phyloP scores from a whole-genome alignment of 2,888 invertebrate species.

The Sepiola atlantica region DNA sequence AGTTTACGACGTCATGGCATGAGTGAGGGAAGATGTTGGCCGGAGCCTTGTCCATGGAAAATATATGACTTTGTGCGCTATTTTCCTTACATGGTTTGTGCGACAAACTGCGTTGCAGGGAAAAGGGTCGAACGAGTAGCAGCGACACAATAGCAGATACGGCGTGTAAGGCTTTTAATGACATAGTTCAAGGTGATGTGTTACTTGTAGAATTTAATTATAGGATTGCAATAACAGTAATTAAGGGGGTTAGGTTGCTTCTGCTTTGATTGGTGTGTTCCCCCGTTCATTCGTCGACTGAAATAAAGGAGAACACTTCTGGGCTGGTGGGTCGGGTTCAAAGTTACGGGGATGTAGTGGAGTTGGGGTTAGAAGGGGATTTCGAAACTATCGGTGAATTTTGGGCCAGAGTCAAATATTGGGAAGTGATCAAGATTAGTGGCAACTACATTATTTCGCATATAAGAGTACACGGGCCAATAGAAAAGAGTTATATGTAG shows the following conservation, averaged over 20 bases:
- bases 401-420: background rate
- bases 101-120: background rate
- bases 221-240: background rate
- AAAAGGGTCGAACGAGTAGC: background rate
- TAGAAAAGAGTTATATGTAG: too few relatives aligned
- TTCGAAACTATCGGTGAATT: background rate
- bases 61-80: background rate
- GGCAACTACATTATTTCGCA: background rate
- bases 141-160: background rate
- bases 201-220: slow-evolving; percentile 21
- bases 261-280: background rate
- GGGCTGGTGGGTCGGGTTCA: background rate
- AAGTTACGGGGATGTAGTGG: background rate
- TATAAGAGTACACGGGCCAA: background rate
- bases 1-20: background rate
- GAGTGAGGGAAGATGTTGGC: background rate
- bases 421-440: background rate
- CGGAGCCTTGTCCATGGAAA: background rate
- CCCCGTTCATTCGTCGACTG: background rate
- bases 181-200: background rate
- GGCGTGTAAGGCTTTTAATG: background rate
- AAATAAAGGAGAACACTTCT: background rate
- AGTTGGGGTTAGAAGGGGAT: background rate
- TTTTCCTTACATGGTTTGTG: background rate
- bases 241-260: background rate